phyloP scores from a whole-genome alignment of 2,797 vertebrate species.

The Chloroceryle amazona region DNA sequence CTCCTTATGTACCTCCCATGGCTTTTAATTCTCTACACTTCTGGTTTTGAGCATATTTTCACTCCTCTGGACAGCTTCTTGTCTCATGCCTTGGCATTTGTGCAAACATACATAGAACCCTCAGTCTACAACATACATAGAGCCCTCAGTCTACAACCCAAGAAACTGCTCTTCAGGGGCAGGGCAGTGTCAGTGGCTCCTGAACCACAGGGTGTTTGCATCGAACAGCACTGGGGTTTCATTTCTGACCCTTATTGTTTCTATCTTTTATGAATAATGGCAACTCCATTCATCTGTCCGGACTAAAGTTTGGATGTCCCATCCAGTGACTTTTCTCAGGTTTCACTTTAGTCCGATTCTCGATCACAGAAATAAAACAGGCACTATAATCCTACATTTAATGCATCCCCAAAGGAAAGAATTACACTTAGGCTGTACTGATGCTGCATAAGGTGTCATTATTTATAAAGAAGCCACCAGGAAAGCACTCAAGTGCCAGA shows the following conservation, averaged over 20 bases:
- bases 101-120: neutral
- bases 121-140: fast-evolving
- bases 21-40: neutral
- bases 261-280: too few species aligned
- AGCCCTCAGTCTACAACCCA: fast-evolving
- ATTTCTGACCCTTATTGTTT: fast-evolving
- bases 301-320: neutral
- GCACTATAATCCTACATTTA: neutral
- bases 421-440: fast-evolving
- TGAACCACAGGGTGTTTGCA: neutral
- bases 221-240: fast-evolving
- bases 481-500: neutral
- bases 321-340: neutral
- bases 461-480: neutral
- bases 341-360: neutral
- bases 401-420: neutral
- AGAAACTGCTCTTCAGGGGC: neutral
- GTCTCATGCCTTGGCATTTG: too few species aligned
- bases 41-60: neutral
- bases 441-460: neutral
- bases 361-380: neutral
- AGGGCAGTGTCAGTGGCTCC: neutral
- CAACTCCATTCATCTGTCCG: neutral
- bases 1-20: fast-evolving
- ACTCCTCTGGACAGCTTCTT: neutral